A percentile compares a stretch with the other conserved stretches of the same genome.
phyloP scores from a whole-genome alignment of 2,888 invertebrate species.

The Piscicola geometra region DNA sequence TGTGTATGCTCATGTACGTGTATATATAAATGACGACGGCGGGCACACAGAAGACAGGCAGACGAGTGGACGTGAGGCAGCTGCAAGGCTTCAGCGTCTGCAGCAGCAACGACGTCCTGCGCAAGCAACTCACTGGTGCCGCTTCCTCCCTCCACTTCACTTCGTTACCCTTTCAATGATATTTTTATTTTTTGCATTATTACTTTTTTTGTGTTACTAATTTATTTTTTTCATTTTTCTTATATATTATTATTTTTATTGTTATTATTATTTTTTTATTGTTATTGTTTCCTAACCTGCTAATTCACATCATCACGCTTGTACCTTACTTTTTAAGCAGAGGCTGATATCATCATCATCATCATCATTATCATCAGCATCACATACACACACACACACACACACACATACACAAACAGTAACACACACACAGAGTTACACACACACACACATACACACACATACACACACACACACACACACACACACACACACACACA shows the following conservation, averaged over 20 bases:
- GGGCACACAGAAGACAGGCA: conserved; percentile 53
- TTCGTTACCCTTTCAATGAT: too few relatives aligned
- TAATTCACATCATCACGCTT: too few relatives aligned
- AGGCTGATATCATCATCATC: too few relatives aligned
- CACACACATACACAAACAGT: too few relatives aligned
- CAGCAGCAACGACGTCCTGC: conserved; percentile 81
- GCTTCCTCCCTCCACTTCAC: background rate
- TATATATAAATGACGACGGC: background rate
- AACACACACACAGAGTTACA: too few relatives aligned
- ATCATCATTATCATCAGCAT: too few relatives aligned
- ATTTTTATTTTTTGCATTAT: too few relatives aligned
- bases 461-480: too few relatives aligned
- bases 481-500: too few relatives aligned
- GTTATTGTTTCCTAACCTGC: background rate
- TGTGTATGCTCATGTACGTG: background rate
- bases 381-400: too few relatives aligned
- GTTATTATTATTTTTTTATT: background rate
- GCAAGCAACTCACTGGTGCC: conserved; percentile 86
- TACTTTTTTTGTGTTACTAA: background rate
- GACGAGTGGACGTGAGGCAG: conserved; percentile 61
- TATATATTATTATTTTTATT: background rate
- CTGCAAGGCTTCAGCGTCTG: conserved; percentile 80
- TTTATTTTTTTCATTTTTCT: background rate
- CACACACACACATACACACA: too few relatives aligned
- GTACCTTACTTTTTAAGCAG: too few relatives aligned